These are phyloP conservation scores for Gyrodactylus bullatarudis DNA, from an alignment of 1,140 invertebrate species.

Conservation along the genomic window DNA sequence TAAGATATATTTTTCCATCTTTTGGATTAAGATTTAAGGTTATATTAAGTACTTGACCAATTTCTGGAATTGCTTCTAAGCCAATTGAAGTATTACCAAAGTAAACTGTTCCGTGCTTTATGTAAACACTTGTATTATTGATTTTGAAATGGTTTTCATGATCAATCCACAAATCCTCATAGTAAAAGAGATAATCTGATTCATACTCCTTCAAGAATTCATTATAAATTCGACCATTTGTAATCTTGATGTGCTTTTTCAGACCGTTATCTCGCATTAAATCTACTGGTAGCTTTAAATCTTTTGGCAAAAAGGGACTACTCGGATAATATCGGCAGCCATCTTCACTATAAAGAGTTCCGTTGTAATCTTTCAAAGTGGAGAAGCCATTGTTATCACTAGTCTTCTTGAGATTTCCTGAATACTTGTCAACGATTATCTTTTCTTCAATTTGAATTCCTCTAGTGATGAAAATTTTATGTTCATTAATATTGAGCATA, in stretches of 20 bases:
- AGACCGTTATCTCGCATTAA: background rate
- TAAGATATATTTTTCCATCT: background rate
- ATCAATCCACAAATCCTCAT: background rate
- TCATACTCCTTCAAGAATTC: background rate
- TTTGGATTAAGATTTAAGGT: background rate
- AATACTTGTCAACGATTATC: no score
- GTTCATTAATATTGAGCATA: no score
- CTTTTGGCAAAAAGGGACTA: background rate
- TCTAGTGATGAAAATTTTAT: no score
- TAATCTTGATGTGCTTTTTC: background rate
- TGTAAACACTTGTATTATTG: background rate
- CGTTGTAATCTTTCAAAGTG: no score
- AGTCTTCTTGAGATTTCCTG: no score
- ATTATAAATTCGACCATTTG: background rate
- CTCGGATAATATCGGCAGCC: background rate
- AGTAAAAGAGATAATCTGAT: background rate
- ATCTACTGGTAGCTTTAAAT: background rate
- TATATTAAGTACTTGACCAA: background rate
- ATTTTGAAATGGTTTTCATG: background rate
- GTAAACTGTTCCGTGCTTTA: background rate
- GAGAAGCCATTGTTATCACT: no score
- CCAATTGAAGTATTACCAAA: background rate
- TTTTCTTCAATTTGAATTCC: no score
- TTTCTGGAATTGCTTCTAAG: background rate
- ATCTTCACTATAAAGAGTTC: background rate